A percentile compares a stretch with the other conserved stretches of the same genome.
Evolutionary conservation across 2,113 vertebrate species (phyloP).

Genomic region (Diglossa brunneiventris): DNA sequence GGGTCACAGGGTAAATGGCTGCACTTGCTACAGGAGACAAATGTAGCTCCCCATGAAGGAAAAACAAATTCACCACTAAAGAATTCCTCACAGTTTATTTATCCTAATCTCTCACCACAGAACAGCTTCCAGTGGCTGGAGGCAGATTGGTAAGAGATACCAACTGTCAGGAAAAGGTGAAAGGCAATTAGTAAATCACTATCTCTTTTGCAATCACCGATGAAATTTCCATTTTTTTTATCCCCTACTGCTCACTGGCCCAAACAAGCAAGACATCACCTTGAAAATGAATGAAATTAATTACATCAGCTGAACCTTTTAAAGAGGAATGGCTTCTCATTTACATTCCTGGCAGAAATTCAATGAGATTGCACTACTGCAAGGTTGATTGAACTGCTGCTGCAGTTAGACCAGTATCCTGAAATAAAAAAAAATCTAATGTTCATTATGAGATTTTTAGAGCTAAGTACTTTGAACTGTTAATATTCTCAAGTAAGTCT

Average conservation of each 20-base stretch:
- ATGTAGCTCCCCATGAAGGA: neutral
- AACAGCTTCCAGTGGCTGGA: constrained; percentile 6
- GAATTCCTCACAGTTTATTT: neutral
- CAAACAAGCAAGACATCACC: constrained; percentile 56
- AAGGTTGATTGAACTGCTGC: neutral
- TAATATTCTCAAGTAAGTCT: neutral
- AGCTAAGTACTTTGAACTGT: neutral
- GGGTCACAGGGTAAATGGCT: neutral
- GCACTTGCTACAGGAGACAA: neutral
- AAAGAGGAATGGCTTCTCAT: constrained; percentile 21
- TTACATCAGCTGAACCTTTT: constrained; percentile 48
- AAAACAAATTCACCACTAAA: neutral
- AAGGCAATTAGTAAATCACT: constrained; percentile 61
- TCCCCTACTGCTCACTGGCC: neutral
- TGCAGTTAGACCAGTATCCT: neutral
- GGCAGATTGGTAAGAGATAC: constrained; percentile 20
- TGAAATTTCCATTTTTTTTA: constrained; percentile 27
- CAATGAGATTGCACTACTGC: neutral
- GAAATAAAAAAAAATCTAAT: neutral
- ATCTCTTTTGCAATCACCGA: constrained; percentile 46
- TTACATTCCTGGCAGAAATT: constrained; percentile 43
- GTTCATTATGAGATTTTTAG: neutral
- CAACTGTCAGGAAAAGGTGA: constrained; percentile 31
- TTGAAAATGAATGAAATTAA: constrained; percentile 62
- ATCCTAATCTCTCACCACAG: neutral